Conservation (phyloP, 2,888 invertebrate genomes). For the Philopedon plagiatum region DNA sequence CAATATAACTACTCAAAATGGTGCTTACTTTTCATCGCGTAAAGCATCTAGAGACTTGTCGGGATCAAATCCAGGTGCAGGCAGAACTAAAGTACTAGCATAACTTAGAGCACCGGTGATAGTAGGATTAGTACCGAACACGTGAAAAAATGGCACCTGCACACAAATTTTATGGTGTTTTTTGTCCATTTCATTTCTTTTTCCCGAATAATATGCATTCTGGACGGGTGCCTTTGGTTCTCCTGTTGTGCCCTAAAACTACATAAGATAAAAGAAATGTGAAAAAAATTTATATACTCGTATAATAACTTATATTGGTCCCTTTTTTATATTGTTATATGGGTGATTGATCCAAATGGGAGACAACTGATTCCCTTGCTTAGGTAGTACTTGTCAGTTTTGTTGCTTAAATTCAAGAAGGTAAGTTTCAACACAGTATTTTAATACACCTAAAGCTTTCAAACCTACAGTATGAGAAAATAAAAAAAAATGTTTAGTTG, state of each 20-base stretch:
- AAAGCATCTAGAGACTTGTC: slow-evolving; percentile 76
- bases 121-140: slow-evolving; percentile 80
- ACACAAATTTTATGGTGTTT: slow-evolving; percentile 73
- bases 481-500: no score
- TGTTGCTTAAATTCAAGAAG: no score
- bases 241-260: slow-evolving; percentile 70
- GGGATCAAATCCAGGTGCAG: slow-evolving; percentile 75
- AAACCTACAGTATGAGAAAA: no score
- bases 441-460: no score
- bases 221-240: slow-evolving; percentile 82
- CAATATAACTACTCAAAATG: background rate
- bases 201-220: slow-evolving; percentile 78
- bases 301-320: no score
- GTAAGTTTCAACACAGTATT: no score
- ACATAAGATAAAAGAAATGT: slow-evolving; percentile 13
- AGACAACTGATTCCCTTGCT: no score
- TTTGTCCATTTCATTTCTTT: slow-evolving; percentile 68
- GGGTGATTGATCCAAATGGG: no score
- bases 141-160: slow-evolving; percentile 87
- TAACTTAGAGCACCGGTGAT: slow-evolving; percentile 73
- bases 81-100: slow-evolving; percentile 76
- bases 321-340: no score
- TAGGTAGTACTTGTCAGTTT: no score
- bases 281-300: no score
- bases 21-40: slow-evolving; percentile 74